Conservation (phyloP, 2,888 invertebrate genomes). For the Calameuta filiformis region DNA sequence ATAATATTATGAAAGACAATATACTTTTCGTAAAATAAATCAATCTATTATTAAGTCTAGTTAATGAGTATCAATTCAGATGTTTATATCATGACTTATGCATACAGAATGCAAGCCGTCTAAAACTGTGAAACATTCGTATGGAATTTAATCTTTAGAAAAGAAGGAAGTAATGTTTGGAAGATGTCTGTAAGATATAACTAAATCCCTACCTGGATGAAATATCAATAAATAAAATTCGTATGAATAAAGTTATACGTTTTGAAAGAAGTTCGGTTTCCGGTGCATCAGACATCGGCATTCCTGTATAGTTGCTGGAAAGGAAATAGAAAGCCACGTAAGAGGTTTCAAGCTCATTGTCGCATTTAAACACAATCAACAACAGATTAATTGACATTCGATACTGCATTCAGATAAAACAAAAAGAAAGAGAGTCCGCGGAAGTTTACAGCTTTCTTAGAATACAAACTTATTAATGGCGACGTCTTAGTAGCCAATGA, state of each 20-base stretch:
- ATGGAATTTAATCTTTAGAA: neutral
- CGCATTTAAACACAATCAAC: neutral
- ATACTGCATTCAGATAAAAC: neutral
- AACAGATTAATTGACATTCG: neutral
- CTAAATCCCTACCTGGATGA: neutral
- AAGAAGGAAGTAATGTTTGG: neutral
- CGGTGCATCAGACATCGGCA: neutral
- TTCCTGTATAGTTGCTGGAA: neutral
- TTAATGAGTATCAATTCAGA: neutral
- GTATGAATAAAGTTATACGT: neutral
- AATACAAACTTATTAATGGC: conserved; percentile 2
- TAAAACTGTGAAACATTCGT: neutral
- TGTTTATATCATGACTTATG: neutral
- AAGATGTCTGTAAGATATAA: neutral
- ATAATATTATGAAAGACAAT: conserved; percentile 37
- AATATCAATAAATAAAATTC: neutral
- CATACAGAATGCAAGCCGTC: neutral
- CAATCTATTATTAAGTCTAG: neutral
- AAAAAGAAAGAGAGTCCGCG: neutral
- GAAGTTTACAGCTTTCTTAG: neutral
- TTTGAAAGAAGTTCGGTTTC: neutral
- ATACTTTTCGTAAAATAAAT: conserved; percentile 14
- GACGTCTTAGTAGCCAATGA: neutral
- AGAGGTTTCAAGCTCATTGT: neutral
- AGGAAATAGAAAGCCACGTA: neutral